Evolutionary conservation across 2,797 vertebrate genomes (phyloP).

Genomic region (Centroberyx gerrardi): DNA sequence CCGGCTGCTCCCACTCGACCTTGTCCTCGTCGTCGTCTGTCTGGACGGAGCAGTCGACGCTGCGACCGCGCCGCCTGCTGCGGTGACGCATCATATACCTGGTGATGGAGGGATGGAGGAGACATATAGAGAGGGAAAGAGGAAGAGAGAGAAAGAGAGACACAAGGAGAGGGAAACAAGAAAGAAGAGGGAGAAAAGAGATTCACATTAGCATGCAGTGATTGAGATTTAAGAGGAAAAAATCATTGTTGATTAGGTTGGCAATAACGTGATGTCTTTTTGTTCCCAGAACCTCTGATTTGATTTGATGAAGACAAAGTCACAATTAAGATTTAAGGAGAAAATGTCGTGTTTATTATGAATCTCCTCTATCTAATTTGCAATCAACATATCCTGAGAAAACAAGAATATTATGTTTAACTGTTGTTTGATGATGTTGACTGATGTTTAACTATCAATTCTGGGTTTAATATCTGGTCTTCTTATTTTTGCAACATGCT

Average conservation of each 20-base stretch:
- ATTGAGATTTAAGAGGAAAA: no score
- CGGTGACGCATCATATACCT: constrained; percentile 91
- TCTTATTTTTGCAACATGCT: background rate
- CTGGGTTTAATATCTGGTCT: background rate
- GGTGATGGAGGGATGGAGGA: background rate
- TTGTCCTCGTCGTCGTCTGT: constrained; percentile 95
- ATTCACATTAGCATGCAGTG: background rate
- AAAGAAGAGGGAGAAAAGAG: background rate
- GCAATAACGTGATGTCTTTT: no score
- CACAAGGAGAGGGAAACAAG: background rate
- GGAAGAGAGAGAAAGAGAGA: background rate
- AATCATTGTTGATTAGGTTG: no score
- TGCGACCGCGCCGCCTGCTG: constrained; percentile 90
- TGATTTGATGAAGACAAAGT: no score
- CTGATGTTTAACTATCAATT: background rate
- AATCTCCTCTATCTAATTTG: no score
- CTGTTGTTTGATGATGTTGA: no score
- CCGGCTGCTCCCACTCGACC: constrained; percentile 93
- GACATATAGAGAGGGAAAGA: background rate
- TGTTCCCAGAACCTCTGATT: no score
- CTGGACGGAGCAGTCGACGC: constrained; percentile 96
- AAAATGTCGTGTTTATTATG: no score
- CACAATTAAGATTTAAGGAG: no score
- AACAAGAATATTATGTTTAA: background rate
- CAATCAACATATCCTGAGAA: background rate